Conservation (phyloP, 2,888 invertebrate species). For the Leptinotarsa rubiginosa region DNA sequence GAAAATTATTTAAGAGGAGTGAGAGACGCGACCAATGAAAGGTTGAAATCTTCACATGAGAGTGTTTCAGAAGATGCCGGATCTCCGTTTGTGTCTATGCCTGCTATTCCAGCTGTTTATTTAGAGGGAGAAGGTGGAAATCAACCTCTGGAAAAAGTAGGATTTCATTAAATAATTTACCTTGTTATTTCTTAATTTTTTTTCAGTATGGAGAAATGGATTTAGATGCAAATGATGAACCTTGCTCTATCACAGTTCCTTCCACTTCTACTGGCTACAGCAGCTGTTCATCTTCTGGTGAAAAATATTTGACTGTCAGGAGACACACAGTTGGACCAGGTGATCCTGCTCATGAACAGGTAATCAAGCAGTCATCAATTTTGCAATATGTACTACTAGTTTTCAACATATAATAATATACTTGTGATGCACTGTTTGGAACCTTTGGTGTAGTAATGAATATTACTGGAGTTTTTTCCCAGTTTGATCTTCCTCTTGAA, state of each 20-base stretch:
- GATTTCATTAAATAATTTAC: conserved; percentile 23
- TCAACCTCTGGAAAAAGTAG: conserved; percentile 74
- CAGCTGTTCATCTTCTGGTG: conserved; percentile 59
- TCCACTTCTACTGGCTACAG: conserved; percentile 55
- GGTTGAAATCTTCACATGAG: conserved; percentile 58
- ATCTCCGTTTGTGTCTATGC: conserved; percentile 69
- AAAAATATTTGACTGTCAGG: conserved; percentile 74
- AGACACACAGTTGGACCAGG: conserved; percentile 95
- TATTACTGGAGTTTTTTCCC: too few species aligned
- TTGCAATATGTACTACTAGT: too few species aligned
- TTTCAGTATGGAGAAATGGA: conserved; percentile 71
- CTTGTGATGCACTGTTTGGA: too few species aligned
- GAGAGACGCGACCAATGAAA: conserved; percentile 57
- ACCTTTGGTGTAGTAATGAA: too few species aligned
- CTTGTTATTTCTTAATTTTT: conserved; percentile 21
- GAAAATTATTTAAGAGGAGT: conserved; percentile 62
- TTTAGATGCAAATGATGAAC: conserved; percentile 62
- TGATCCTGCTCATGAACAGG: conserved; percentile 86
- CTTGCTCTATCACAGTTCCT: conserved; percentile 59
- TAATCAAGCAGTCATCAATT: conserved; percentile 15
- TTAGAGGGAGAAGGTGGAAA: conserved; percentile 68
- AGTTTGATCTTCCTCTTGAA: too few species aligned
- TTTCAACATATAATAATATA: too few species aligned
- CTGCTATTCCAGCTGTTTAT: conserved; percentile 69
- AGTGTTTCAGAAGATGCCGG: conserved; percentile 60